Evolutionary conservation across 2,888 invertebrate species (phyloP), one percentile per base, ranked within the genome.

Genomic region (Pogonocherus hispidulus): DNA sequence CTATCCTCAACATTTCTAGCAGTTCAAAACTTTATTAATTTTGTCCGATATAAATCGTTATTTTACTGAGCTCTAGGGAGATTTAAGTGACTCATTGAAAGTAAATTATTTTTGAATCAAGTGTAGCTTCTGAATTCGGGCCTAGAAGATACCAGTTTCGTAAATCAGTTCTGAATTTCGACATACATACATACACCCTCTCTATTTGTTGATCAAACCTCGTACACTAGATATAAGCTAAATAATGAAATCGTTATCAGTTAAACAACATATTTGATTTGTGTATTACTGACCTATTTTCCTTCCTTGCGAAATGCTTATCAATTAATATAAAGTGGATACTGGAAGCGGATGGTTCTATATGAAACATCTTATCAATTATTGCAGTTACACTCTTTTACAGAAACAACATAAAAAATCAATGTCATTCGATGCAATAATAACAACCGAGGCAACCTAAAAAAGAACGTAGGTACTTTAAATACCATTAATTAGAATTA

Each of bases 401-500:
- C 11, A 44, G 16, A 44, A 44, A 18, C 44, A n/a, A 19, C n/a
- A 19, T 49, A 49, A 49, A 8, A 32, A 32, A 8, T 11, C 32
- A 8, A 32, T 32, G n/a, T n/a, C n/a, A 54, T 14, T 14, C 1
- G 16, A 16, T 8, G 16, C 46, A 19, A 23, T 54, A 22, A 27
- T 16, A 22, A 57, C n/a, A 46, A 46, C 46, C 41, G 22, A 22
- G 11, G 18, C n/a, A 14, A 56, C 46, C 9, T 27, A 18, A 6
- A 59, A 9, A 51, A 49, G 8, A 47, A 27, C 27, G 27, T 27
- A 27, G n/a, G n/a, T 64, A 63, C 69, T 69, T 71, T 71, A 76
- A 32, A 54, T 60, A 62, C 66, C 66, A 66, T 69, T 67, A 72
- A 72, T 70, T 70, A 68, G 62, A 71, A 72, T 74, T 63, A 72